phyloP scores from a whole-genome alignment of 2,888 invertebrate species.

The Erannis defoliaria region DNA sequence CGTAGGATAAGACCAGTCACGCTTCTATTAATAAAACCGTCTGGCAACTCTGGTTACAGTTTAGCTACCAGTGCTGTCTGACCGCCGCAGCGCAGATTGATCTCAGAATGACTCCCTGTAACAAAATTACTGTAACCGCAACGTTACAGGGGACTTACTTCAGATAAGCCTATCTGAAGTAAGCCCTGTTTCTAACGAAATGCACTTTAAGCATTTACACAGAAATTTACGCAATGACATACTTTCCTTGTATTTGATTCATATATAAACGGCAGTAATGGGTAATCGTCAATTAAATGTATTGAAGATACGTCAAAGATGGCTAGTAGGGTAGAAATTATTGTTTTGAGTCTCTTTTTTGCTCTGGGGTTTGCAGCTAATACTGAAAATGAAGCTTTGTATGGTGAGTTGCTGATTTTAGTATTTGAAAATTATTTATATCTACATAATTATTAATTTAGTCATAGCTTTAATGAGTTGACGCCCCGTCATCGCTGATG shows the following conservation, averaged over 20 bases:
- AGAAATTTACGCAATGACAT: conserved; percentile 5
- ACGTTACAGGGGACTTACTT: too few species aligned
- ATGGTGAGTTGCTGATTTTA: conserved; percentile 3
- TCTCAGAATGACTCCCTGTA: not conserved
- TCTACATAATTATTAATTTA: too few species aligned
- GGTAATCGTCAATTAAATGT: not conserved
- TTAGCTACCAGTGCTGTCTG: not conserved
- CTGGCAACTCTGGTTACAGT: not conserved
- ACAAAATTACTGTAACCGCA: not conserved
- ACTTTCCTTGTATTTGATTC: conserved; percentile 3
- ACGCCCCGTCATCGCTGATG: too few species aligned
- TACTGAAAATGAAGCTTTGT: conserved; percentile 2
- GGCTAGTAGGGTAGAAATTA: not conserved
- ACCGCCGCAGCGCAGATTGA: not conserved
- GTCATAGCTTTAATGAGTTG: too few species aligned
- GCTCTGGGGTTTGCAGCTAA: not conserved
- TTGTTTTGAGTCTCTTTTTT: not conserved
- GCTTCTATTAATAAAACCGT: not conserved
- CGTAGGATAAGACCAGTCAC: too few species aligned
- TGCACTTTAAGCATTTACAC: conserved; percentile 2
- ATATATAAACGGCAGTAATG: conserved; percentile 10
- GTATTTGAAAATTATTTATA: not conserved
- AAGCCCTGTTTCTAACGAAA: conserved; percentile 10
- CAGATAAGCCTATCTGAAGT: conserved; percentile 1
- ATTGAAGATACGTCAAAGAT: not conserved